These are phyloP conservation scores for Brenthis ino DNA, from an alignment of 2,888 invertebrate species.

Conservation along the genomic window DNA sequence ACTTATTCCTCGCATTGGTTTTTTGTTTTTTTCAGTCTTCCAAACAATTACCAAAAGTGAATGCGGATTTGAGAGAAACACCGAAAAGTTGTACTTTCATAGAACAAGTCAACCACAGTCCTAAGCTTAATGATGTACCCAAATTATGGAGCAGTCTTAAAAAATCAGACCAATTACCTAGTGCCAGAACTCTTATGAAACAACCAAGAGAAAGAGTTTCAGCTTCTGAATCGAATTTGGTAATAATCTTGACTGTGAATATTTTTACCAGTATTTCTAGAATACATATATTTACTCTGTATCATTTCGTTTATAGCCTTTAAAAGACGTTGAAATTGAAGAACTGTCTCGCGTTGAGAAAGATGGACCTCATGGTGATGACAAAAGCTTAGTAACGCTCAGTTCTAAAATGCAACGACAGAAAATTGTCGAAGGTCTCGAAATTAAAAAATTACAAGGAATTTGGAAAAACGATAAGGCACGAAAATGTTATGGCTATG, in stretches of 20 bases:
- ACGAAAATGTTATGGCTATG: slow-evolving; percentile 27
- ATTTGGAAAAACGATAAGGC: slow-evolving; percentile 33
- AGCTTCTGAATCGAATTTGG: slow-evolving; percentile 57
- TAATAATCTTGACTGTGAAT: slow-evolving; percentile 23
- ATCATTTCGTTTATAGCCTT: slow-evolving; percentile 28
- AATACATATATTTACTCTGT: no score
- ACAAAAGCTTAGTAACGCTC: slow-evolving; percentile 13
- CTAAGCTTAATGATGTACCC: slow-evolving; percentile 44
- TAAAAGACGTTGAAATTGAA: slow-evolving; percentile 23
- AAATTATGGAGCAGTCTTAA: slow-evolving; percentile 38
- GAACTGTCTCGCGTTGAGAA: slow-evolving; percentile 32
- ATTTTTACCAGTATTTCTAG: no score
- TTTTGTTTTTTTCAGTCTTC: slow-evolving; percentile 42
- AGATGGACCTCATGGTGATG: slow-evolving; percentile 39
- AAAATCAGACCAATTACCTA: slow-evolving; percentile 29
- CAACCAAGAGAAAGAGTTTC: slow-evolving; percentile 47
- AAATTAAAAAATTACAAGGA: slow-evolving; percentile 34
- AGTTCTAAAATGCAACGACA: slow-evolving; percentile 26
- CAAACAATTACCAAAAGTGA: slow-evolving; percentile 45
- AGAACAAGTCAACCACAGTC: slow-evolving; percentile 52
- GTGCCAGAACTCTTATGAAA: slow-evolving; percentile 37
- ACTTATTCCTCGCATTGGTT: not conserved
- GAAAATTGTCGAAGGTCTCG: slow-evolving; percentile 13
- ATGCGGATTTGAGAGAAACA: slow-evolving; percentile 41
- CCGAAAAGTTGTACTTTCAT: slow-evolving; percentile 42